phyloP scores from a whole-genome alignment of 2,888 invertebrate genomes.

The Paralinhomoeus sp. region DNA sequence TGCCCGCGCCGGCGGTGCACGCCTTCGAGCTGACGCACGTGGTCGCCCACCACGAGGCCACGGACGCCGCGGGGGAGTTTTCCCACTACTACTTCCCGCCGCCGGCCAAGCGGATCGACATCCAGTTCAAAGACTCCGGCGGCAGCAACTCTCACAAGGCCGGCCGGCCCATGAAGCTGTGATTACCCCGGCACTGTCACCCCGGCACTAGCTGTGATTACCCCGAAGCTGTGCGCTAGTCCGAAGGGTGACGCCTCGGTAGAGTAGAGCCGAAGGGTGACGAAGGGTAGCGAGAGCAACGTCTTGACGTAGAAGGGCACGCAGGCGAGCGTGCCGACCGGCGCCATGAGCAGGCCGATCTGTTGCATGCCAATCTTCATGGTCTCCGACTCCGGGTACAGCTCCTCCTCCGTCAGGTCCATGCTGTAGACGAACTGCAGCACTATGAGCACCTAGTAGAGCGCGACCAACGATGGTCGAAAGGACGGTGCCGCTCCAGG shows the following conservation, averaged over 20 bases:
- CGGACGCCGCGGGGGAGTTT: constrained; percentile 80
- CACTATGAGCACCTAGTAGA: constrained; percentile 44
- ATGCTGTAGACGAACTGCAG: constrained; percentile 62
- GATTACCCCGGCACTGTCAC: neutral
- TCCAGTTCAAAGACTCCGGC: too few relatives aligned
- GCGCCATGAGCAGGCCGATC: constrained; percentile 43
- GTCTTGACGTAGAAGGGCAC: constrained; percentile 1
- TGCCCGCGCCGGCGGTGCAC: constrained; percentile 56
- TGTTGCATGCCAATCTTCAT: constrained; percentile 44
- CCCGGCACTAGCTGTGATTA: too few relatives aligned
- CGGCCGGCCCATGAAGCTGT: too few relatives aligned
- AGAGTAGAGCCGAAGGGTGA: constrained; percentile 17
- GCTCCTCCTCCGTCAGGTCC: constrained; percentile 54
- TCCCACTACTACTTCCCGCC: constrained; percentile 88
- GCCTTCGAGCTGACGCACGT: constrained; percentile 84
- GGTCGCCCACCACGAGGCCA: constrained; percentile 76
- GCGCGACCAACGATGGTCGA: constrained; percentile 13
- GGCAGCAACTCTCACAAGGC: constrained; percentile 61
- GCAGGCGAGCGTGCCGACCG: neutral
- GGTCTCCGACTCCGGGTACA: constrained; percentile 24
- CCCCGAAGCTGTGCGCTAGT: too few relatives aligned
- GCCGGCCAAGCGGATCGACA: constrained; percentile 73
- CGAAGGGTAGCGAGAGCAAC: constrained; percentile 19
- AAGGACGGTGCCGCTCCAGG: too few relatives aligned
- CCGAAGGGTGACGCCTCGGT: neutral